A percentile compares a stretch with the other conserved stretches of the same genome.
Conservation (phyloP, 2,113 vertebrate species). For the Promerops cafer region DNA sequence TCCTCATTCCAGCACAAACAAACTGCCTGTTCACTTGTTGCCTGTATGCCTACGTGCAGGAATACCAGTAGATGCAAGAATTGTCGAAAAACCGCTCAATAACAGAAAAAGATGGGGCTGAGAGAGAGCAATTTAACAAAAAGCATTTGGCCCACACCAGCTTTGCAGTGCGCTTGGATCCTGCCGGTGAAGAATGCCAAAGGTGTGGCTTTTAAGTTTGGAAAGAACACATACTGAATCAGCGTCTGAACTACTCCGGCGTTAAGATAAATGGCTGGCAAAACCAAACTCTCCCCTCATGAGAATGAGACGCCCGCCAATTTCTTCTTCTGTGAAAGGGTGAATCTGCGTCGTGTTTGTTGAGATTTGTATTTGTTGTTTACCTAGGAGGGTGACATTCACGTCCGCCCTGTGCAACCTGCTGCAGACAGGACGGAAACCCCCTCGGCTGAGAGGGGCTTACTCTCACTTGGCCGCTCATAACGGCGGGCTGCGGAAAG, state of each 20-base stretch:
- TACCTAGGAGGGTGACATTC: neutral
- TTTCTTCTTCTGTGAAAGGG: neutral
- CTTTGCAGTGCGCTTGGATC: neutral
- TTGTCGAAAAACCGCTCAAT: neutral
- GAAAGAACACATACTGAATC: rapidly evolving
- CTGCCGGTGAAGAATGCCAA: neutral
- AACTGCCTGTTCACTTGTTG: neutral
- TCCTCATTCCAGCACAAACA: neutral
- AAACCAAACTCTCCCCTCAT: neutral
- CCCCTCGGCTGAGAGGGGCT: neutral
- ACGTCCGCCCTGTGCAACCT: neutral
- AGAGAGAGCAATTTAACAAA: neutral
- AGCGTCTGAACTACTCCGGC: neutral
- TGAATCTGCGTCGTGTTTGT: neutral
- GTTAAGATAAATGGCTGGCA: neutral
- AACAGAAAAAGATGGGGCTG: neutral
- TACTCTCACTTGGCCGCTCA: rapidly evolving
- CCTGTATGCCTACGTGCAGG: neutral
- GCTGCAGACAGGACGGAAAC: neutral
- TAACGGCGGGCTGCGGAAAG: neutral
- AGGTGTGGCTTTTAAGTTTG: neutral
- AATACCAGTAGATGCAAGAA: neutral
- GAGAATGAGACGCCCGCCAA: rapidly evolving
- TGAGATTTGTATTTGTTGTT: neutral
- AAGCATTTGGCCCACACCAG: neutral